Percentiles rank a stretch among this genome's conserved stretches.
phyloP scores from a whole-genome alignment of 2,888 invertebrate genomes.

The Pycnomerus fuliginosus region DNA sequence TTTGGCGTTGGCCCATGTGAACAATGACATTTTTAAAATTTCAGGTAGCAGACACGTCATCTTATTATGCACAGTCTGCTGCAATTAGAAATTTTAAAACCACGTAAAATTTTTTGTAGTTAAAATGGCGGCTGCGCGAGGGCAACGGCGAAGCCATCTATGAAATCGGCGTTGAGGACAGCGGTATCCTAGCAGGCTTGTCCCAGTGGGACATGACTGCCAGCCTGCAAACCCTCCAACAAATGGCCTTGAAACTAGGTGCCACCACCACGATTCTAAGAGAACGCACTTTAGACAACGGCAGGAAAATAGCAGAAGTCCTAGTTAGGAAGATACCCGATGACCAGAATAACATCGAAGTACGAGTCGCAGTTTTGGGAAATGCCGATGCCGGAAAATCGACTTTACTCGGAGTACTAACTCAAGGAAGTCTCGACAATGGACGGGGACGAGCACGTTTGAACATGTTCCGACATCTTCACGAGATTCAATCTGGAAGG shows the following conservation, averaged over 20 bases:
- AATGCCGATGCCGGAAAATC: slow-evolving; percentile 98
- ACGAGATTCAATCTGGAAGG: slow-evolving; percentile 91
- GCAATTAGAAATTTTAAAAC: too few species aligned
- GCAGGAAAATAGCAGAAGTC: slow-evolving; percentile 80
- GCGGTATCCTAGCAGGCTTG: slow-evolving; percentile 84
- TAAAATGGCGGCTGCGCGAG: slow-evolving; percentile 97
- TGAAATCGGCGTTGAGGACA: slow-evolving; percentile 93
- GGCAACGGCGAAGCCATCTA: slow-evolving; percentile 98
- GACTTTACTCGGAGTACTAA: slow-evolving; percentile 91
- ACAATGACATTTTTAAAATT: too few species aligned
- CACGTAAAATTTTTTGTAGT: too few species aligned
- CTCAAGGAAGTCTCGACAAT: slow-evolving; percentile 94
- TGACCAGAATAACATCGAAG: slow-evolving; percentile 84
- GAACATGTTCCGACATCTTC: slow-evolving; percentile 92
- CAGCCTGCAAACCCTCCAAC: slow-evolving; percentile 78
- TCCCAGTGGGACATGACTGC: slow-evolving; percentile 80
- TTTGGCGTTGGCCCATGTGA: too few species aligned
- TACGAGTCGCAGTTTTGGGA: slow-evolving; percentile 86
- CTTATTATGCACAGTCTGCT: too few species aligned
- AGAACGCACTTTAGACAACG: slow-evolving; percentile 59
- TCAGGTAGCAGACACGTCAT: too few species aligned
- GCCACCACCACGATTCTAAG: slow-evolving; percentile 78
- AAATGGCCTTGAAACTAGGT: slow-evolving; percentile 86
- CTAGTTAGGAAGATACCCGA: slow-evolving; percentile 86
- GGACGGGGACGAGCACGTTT: slow-evolving; percentile 91